Percentiles rank a stretch among this genome's conserved stretches.
Conservation (phyloP, 1,140 invertebrate species). For the Bradysia coprophila region DNA sequence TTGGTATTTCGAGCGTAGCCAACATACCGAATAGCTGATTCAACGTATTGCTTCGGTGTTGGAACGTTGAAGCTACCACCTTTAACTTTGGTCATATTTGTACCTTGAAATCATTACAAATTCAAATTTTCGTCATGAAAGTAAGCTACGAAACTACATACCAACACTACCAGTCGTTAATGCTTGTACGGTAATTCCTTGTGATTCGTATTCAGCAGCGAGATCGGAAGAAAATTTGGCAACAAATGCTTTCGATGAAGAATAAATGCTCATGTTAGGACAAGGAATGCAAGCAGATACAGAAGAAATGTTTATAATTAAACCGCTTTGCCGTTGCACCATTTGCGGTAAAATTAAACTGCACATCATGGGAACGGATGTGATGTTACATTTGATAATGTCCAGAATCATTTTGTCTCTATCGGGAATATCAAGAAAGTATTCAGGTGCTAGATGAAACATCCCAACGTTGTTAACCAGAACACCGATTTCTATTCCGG, state of each 20-base stretch:
- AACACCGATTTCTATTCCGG: conserved; percentile 71
- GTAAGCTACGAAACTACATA: too few species aligned
- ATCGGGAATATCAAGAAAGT: conserved; percentile 51
- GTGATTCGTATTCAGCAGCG: conserved; percentile 52
- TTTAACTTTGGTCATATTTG: conserved; percentile 81
- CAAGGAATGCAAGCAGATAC: conserved; percentile 57
- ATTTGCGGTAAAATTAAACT: conserved; percentile 73
- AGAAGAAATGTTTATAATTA: conserved; percentile 87
- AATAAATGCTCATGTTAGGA: conserved; percentile 73
- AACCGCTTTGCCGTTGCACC: conserved; percentile 64
- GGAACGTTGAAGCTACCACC: conserved; percentile 64
- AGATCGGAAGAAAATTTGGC: conserved; percentile 69
- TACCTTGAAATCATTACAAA: too few species aligned
- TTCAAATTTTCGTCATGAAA: too few species aligned
- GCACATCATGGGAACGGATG: conserved; percentile 63
- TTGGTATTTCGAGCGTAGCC: conserved; percentile 23
- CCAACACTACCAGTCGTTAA: conserved; percentile 77
- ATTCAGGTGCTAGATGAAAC: conserved; percentile 50
- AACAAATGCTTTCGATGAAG: conserved; percentile 79
- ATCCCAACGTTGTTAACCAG: conserved; percentile 55
- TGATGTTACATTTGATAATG: conserved; percentile 52
- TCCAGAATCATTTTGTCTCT: conserved; percentile 30
- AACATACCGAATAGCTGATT: conserved; percentile 51
- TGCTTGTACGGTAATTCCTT: conserved; percentile 69
- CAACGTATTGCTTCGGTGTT: conserved; percentile 55